Conservation (phyloP, 2,797 vertebrate species). For the Gymnodraco acuticeps region DNA sequence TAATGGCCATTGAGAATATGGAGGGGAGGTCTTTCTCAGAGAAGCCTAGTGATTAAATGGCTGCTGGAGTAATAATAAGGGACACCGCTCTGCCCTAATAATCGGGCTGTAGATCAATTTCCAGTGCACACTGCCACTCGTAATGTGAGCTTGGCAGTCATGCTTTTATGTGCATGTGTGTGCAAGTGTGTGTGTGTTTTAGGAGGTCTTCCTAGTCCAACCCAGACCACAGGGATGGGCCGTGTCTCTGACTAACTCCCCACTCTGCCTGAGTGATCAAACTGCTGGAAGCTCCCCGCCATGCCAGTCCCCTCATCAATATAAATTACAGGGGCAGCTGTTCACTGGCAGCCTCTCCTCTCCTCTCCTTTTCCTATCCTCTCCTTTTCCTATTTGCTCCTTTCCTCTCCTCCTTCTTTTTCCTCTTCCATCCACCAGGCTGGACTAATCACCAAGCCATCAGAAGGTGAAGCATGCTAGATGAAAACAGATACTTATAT, state of each 20-base stretch:
- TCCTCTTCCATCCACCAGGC: conserved; percentile 48
- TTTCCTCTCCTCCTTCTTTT: conserved; percentile 26
- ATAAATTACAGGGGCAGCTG: conserved; percentile 88
- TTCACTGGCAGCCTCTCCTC: conserved; percentile 79
- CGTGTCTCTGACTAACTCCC: conserved; percentile 74
- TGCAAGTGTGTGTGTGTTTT: conserved; percentile 44
- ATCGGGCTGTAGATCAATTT: conserved; percentile 63
- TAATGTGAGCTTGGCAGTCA: conserved; percentile 60
- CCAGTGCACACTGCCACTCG: conserved; percentile 43
- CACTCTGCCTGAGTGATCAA: conserved; percentile 86
- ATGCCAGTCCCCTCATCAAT: conserved; percentile 84
- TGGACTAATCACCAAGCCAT: conserved; percentile 69
- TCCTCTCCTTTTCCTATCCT: conserved; percentile 35
- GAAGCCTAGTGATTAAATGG: conserved; percentile 66
- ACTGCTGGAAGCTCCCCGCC: conserved; percentile 81
- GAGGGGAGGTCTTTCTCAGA: conserved; percentile 49
- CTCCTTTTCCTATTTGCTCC: not conserved
- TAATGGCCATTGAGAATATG: conserved; percentile 78
- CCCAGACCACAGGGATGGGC: conserved; percentile 74
- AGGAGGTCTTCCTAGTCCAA: conserved; percentile 71
- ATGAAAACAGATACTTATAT: conserved; percentile 75
- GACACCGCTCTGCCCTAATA: conserved; percentile 60
- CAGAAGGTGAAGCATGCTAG: conserved; percentile 61
- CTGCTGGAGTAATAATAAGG: conserved; percentile 75
- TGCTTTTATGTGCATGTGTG: conserved; percentile 24